These are phyloP conservation scores for Magallana angulata DNA, from an alignment of 1,140 invertebrate genomes.

Conservation along the genomic window DNA sequence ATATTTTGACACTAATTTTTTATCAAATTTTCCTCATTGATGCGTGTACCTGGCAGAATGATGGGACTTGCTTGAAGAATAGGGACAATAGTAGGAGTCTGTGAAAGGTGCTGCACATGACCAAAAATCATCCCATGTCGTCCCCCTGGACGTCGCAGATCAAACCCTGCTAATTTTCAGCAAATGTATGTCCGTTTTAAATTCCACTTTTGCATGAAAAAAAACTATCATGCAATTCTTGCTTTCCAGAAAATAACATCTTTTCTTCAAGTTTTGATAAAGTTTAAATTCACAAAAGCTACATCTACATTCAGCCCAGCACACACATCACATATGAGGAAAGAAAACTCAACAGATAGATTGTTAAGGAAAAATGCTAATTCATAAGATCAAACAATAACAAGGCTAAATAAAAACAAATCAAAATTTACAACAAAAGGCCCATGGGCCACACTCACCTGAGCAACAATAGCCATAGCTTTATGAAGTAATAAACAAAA, in stretches of 20 bases:
- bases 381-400: neutral
- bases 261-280: too few species aligned
- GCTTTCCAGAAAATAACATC: too few species aligned
- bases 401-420: neutral
- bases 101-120: conserved; percentile 47
- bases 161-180: conserved; percentile 45
- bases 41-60: conserved; percentile 54
- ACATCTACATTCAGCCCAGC: conserved; percentile 51
- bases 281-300: neutral
- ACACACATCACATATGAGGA: conserved; percentile 46
- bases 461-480: too few species aligned
- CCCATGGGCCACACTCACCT: too few species aligned
- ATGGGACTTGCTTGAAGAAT: neutral
- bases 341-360: conserved; percentile 19
- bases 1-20: neutral
- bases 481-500: too few species aligned
- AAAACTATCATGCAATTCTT: too few species aligned
- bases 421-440: too few species aligned
- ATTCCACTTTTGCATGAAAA: neutral
- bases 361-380: neutral
- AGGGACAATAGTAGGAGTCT: conserved; percentile 32
- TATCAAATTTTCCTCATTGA: neutral
- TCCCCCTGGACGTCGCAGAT: conserved; percentile 51
- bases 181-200: neutral
- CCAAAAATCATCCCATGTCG: conserved; percentile 63